Evolutionary conservation across 2,113 vertebrate genomes (phyloP).

Genomic region (Corythaeola cristata): DNA sequence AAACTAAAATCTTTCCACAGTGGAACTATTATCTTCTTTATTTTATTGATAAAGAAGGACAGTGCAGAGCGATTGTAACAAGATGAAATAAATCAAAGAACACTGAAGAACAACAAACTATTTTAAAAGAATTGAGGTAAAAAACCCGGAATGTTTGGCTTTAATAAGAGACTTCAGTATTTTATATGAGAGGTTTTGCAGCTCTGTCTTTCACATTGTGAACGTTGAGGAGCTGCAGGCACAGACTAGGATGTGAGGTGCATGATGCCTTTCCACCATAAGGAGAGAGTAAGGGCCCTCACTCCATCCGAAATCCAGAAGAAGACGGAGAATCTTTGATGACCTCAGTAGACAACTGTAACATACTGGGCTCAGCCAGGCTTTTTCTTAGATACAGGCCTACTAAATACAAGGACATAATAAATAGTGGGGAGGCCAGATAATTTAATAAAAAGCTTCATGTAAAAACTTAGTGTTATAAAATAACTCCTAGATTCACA

Average conservation of each 20-base stretch:
- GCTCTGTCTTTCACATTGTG: neutral
- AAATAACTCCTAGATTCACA: neutral
- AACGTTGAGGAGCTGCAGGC: neutral
- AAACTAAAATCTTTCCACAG: neutral
- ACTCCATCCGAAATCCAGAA: neutral
- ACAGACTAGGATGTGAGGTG: neutral
- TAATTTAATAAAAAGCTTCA: neutral
- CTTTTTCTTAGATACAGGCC: neutral
- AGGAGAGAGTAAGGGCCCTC: neutral
- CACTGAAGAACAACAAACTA: neutral
- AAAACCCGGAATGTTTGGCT: neutral
- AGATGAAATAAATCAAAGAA: neutral
- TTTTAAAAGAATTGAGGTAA: neutral
- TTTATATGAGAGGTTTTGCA: neutral
- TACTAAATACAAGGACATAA: too few species aligned
- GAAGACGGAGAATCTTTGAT: neutral
- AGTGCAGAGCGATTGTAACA: neutral
- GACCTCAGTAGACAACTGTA: neutral
- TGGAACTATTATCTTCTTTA: neutral
- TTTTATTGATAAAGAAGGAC: neutral
- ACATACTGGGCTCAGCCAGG: neutral
- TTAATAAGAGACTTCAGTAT: neutral
- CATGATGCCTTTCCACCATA: too few species aligned
- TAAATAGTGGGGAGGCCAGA: neutral
- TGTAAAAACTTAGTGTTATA: neutral